These are phyloP conservation scores for Phylloscopus trochilus DNA, from an alignment of 2,113 vertebrate genomes.

Conservation along the genomic window DNA sequence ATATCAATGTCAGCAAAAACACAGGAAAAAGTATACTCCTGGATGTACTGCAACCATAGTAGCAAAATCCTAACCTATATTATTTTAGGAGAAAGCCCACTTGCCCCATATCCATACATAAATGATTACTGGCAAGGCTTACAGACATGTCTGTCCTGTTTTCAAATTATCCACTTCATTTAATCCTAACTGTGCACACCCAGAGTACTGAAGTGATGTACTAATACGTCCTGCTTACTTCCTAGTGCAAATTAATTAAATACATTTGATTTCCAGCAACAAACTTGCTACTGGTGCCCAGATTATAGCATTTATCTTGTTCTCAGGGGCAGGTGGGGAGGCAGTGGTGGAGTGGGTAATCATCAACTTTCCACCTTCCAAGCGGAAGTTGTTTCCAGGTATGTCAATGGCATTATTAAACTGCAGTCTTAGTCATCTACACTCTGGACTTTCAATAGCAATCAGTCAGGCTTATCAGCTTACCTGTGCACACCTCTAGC, in stretches of 20 bases:
- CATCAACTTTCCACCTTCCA: not conserved
- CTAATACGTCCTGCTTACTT: not conserved
- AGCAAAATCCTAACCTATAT: not conserved
- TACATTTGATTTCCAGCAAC: not conserved
- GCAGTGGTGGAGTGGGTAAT: not conserved
- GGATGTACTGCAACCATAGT: not conserved
- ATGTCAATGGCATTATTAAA: not conserved
- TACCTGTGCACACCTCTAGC: not conserved
- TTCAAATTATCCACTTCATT: not conserved
- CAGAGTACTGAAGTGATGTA: not conserved
- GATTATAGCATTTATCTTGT: not conserved
- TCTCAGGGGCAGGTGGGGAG: accelerated
- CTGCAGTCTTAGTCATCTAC: not conserved
- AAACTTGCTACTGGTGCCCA: not conserved
- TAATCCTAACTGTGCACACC: not conserved
- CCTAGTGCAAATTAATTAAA: not conserved
- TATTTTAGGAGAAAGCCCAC: not conserved
- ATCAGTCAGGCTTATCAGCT: not conserved
- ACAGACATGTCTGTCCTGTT: not conserved
- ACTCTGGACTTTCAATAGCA: not conserved
- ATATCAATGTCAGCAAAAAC: not conserved
- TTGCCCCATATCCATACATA: not conserved
- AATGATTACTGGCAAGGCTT: not conserved
- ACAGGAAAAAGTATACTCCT: not conserved
- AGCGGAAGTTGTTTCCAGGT: not conserved